Evolutionary conservation across 2,113 vertebrate species (phyloP).

Genomic region (Callithrix jacchus): DNA sequence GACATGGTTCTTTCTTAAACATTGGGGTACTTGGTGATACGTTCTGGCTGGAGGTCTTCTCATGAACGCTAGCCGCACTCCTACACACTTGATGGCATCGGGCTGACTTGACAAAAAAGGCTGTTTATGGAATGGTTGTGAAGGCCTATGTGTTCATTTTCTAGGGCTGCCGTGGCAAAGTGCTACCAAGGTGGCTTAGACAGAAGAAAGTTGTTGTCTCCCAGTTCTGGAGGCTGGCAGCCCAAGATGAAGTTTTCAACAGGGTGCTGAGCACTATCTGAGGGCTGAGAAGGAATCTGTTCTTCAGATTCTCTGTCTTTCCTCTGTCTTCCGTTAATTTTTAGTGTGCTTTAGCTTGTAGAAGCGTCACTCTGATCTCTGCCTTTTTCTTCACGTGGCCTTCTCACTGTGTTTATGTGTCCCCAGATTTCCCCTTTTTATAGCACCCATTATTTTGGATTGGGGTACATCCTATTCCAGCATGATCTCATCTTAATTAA

Average conservation of each 20-base stretch:
- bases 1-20: background rate
- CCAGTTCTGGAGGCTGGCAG: background rate
- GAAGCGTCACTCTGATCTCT: background rate
- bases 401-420: background rate
- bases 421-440: background rate
- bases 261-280: background rate
- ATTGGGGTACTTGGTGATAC: background rate
- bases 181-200: background rate
- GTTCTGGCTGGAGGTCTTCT: background rate
- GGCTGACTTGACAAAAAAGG: background rate
- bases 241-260: background rate
- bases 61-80: background rate
- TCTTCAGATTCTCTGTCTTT: background rate
- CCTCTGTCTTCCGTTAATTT: background rate
- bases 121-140: background rate
- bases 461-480: background rate
- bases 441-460: background rate
- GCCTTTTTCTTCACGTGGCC: background rate
- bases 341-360: background rate
- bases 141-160: background rate
- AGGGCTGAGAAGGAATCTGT: background rate
- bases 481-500: background rate
- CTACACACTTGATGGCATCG: background rate
- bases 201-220: background rate
- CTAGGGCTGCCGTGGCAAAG: background rate